Evolutionary conservation across 2,113 vertebrate species (phyloP).

Genomic region (Phaetusa simplex): DNA sequence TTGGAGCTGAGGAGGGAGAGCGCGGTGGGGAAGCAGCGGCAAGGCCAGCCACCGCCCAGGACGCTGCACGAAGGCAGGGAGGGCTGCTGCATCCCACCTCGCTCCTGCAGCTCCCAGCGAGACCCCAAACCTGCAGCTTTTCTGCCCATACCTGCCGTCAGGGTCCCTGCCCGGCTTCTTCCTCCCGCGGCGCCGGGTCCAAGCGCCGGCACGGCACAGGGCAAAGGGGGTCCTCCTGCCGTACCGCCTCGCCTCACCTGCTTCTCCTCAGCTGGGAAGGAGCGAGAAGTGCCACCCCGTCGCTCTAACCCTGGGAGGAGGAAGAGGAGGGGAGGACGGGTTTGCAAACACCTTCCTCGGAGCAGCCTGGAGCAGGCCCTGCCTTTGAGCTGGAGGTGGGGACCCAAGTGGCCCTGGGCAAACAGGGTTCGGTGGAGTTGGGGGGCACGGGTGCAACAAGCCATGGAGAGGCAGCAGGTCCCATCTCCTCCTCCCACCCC

Average conservation of each 20-base stretch:
- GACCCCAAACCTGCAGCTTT: neutral
- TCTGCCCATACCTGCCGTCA: neutral
- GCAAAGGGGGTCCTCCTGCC: neutral
- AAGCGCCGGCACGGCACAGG: neutral
- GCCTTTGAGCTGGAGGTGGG: constrained; percentile 12
- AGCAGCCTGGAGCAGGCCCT: neutral
- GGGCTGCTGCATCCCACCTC: neutral
- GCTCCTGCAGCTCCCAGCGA: neutral
- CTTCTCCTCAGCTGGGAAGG: neutral
- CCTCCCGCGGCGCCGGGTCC: neutral
- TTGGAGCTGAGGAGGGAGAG: neutral
- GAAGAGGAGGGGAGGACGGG: neutral
- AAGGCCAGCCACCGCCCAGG: neutral
- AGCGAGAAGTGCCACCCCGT: neutral
- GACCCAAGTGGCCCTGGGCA: neutral
- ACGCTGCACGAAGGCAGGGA: neutral
- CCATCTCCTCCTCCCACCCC: no score
- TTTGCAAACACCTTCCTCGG: neutral
- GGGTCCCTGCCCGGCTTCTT: no score
- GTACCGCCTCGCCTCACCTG: neutral
- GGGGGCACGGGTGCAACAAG: neutral
- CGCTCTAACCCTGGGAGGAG: neutral
- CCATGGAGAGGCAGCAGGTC: neutral
- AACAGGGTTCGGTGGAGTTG: neutral
- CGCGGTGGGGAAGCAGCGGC: fast-evolving